Base-by-base conservation (phyloP, 2,113 vertebrate genomes). In the Hemicordylus capensis region DNA sequence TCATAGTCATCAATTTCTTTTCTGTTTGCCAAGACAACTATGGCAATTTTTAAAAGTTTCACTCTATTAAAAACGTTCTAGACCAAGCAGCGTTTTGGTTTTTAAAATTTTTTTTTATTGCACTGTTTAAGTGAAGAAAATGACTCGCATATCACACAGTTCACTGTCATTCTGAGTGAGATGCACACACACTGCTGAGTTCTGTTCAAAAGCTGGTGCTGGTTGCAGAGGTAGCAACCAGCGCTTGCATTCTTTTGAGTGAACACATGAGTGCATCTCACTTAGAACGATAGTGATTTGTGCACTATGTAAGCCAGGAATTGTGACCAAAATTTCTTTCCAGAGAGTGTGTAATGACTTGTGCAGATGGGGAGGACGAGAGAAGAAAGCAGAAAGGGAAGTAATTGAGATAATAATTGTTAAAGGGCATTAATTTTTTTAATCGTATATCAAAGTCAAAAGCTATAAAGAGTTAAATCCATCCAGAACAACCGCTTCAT, bases 1-100 rank as follows among this genome's bases (percentile, higher is more conserved):
- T 94, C 89, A 95, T 90, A 83, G 86, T 75, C 31, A 37, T 61
- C 31, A 54, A 2, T 64, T 24, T 80, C 69, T 59, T 84, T 84
- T 92, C 87, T 91, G 93, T 95, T 93, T 96, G 94, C 95, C 96
- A 96, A 96, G 93, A 95, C 87, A 92, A 90, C 93, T 95, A 91
- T 97, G 95, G 96, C 94, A 95, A 91, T 95, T 96, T 96, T 96
- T 93, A 93, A 96, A 96, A 96, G 93, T 91, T 94, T 96, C 44
- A 69, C 89, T 94, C 91, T 93, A 94, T 95, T 96, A 96, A 96
- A 96, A 96, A 91, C 91, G 89, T 96, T 96, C 95, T 84, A 95
- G 93, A 94, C 93, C 90, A 93, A 96, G 94, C 93, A 93, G 84
- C 6, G 4, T 63, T 79, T 46, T 61, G 3, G 3, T 34, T 94